phyloP scores from a whole-genome alignment of 92 coral and sea anemone genomes.

The Porites cylindrica region DNA sequence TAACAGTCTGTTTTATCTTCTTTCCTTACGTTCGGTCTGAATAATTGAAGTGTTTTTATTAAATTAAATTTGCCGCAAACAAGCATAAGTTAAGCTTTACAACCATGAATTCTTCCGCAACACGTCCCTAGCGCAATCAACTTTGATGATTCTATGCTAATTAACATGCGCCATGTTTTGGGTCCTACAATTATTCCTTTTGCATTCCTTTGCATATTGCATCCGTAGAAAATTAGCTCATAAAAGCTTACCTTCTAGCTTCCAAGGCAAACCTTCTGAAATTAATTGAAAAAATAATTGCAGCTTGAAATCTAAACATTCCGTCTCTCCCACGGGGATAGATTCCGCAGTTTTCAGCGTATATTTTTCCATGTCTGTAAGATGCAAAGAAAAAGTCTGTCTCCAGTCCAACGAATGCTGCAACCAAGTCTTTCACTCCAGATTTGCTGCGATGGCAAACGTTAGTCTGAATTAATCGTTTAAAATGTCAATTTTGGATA shows the following conservation, averaged over 20 bases:
- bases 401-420: background rate
- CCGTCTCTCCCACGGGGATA: background rate
- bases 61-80: background rate
- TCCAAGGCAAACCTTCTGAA: constrained; percentile 20
- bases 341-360: background rate
- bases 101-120: background rate
- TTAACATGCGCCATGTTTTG: background rate
- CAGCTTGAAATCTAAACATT: constrained; percentile 21
- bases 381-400: background rate
- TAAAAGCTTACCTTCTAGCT: constrained; percentile 4
- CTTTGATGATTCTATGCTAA: background rate
- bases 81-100: background rate
- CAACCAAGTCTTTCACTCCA: background rate
- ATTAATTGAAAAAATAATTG: background rate
- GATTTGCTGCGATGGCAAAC: background rate
- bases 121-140: background rate
- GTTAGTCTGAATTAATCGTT: background rate
- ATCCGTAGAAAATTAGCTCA: background rate
- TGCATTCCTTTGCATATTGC: background rate
- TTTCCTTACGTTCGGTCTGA: background rate
- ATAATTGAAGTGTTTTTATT: background rate
- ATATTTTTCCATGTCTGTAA: constrained; percentile 24
- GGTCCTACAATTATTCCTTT: background rate
- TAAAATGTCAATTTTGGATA: background rate
- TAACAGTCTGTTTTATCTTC: background rate